Conservation (phyloP, 1,140 invertebrate genomes). For the Zaprionus gabonicus region DNA sequence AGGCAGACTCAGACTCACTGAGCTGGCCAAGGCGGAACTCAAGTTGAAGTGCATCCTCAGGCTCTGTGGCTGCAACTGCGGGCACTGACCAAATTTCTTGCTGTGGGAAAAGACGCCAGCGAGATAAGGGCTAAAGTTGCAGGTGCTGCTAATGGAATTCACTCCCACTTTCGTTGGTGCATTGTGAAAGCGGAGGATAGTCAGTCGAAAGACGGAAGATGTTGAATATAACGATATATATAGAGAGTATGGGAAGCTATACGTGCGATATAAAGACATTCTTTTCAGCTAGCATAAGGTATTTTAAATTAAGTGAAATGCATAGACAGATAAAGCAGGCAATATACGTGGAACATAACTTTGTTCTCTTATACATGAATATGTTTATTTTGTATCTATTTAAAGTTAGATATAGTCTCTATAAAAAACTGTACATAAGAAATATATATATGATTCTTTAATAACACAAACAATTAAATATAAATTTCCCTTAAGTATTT, state of each 20-base stretch:
- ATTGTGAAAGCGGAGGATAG: slow-evolving; percentile 53
- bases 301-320: too few species aligned
- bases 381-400: too few species aligned
- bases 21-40: slow-evolving; percentile 25
- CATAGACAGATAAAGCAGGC: too few species aligned
- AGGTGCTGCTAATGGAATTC: slow-evolving; percentile 23
- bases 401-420: too few species aligned
- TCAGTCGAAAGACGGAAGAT: background rate
- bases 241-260: background rate
- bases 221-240: background rate
- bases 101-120: slow-evolving; percentile 34
- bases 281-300: too few species aligned
- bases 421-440: too few species aligned
- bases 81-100: slow-evolving; percentile 29
- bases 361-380: too few species aligned
- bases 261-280: background rate
- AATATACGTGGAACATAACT: too few species aligned
- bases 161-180: slow-evolving; percentile 20
- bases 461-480: too few species aligned
- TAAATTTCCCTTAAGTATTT: too few species aligned
- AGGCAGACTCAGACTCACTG: slow-evolving; percentile 12
- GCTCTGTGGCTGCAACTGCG: slow-evolving; percentile 37
- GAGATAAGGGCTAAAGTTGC: slow-evolving; percentile 35
- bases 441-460: too few species aligned
- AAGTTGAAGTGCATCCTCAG: slow-evolving; percentile 3